A percentile compares a stretch with the other conserved stretches of the same genome.
Evolutionary conservation across 2,113 vertebrate species (phyloP).

Genomic region (Glareola pratincola): DNA sequence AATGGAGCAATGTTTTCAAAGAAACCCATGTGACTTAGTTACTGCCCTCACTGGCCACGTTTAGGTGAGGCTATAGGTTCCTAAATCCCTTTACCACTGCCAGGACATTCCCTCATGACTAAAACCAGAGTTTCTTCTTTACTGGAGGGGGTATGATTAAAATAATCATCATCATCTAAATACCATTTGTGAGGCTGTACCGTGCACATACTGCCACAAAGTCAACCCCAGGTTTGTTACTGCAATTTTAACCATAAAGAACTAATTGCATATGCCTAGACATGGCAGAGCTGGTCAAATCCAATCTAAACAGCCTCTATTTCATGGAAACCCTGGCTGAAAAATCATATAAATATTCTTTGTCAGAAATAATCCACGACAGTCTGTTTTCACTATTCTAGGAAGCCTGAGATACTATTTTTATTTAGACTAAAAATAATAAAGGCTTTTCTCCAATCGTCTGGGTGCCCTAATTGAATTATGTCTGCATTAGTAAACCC

Average conservation of each 20-base stretch:
- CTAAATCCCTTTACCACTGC: background rate
- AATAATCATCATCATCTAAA: background rate
- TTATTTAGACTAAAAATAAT: conserved; percentile 55
- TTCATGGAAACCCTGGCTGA: conserved; percentile 2
- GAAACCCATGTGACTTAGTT: background rate
- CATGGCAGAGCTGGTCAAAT: background rate
- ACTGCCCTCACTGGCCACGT: background rate
- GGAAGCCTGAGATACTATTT: conserved; percentile 38
- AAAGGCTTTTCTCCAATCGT: conserved; percentile 9
- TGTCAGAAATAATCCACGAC: background rate
- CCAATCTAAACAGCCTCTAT: background rate
- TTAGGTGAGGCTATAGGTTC: background rate
- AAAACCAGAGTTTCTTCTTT: background rate
- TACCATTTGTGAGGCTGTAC: background rate
- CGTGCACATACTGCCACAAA: background rate
- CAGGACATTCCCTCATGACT: background rate
- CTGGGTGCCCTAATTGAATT: conserved; percentile 12
- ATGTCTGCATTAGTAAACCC: conserved; percentile 5
- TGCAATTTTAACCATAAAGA: background rate
- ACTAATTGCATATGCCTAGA: background rate
- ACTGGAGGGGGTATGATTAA: background rate
- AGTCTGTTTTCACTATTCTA: conserved; percentile 16
- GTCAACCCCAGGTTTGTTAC: background rate
- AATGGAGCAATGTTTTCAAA: background rate
- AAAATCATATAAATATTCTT: conserved; percentile 12